phyloP scores from a whole-genome alignment of 1,140 invertebrate genomes.

The Drosophila tropicalis region DNA sequence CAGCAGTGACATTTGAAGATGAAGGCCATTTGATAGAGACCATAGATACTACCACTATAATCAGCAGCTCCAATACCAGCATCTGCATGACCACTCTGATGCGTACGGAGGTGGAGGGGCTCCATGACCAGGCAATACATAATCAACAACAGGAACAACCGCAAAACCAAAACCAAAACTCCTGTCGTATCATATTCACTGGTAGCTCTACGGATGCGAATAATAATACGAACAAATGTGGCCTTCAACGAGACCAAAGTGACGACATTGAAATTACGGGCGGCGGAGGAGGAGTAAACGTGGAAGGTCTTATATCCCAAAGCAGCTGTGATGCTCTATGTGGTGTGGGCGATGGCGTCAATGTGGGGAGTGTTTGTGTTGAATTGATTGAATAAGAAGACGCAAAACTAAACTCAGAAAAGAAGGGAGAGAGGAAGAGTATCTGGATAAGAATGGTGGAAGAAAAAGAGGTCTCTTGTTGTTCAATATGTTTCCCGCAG shows the following conservation, averaged over 20 bases:
- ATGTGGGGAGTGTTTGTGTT: constrained; percentile 25
- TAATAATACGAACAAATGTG: constrained; percentile 14
- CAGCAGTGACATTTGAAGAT: not conserved
- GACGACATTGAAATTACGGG: constrained; percentile 2
- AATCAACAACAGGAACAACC: constrained; percentile 1
- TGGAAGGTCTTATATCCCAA: not conserved
- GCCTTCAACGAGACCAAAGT: constrained; percentile 16
- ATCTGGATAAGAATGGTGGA: constrained; percentile 2
- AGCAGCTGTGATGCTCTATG: constrained; percentile 38
- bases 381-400: constrained; percentile 53
- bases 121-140: constrained; percentile 10
- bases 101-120: constrained; percentile 16
- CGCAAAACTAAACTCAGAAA: not conserved
- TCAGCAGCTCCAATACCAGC: constrained; percentile 52
- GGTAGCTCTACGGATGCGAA: not conserved
- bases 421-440: not conserved
- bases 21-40: constrained; percentile 52
- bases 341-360: constrained; percentile 60
- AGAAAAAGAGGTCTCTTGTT: constrained; percentile 2
- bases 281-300: not conserved
- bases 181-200: constrained; percentile 29
- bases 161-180: not conserved
- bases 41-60: constrained; percentile 61
- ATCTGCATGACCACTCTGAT: constrained; percentile 60
- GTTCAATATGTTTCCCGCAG: constrained; percentile 2